phyloP scores from a whole-genome alignment of 2,113 vertebrate genomes.

The Pheucticus melanocephalus region DNA sequence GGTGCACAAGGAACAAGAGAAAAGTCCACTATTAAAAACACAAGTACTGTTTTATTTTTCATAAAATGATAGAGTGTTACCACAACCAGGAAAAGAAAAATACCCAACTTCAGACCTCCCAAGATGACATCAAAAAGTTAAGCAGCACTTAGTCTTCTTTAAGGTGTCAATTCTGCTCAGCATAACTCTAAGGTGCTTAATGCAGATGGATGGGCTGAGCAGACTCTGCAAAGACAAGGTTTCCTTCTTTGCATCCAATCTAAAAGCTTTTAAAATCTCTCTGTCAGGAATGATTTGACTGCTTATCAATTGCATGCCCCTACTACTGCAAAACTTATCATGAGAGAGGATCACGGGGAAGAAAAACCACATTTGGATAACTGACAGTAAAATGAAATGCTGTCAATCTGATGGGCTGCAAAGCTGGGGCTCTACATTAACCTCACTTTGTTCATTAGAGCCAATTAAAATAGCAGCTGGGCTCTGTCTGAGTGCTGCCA shows the following conservation, averaged over 20 bases:
- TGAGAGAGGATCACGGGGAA: slow-evolving; percentile 19
- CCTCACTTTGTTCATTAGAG: slow-evolving; percentile 37
- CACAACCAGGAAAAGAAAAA: neutral
- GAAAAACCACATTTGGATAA: slow-evolving; percentile 4
- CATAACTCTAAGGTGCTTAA: slow-evolving; percentile 69
- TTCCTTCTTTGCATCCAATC: slow-evolving; percentile 66
- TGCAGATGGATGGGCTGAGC: slow-evolving; percentile 74
- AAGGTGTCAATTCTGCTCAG: slow-evolving; percentile 74
- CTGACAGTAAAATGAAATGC: slow-evolving; percentile 42
- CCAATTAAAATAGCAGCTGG: slow-evolving; percentile 8
- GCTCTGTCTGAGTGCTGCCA: neutral
- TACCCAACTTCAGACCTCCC: slow-evolving; percentile 39
- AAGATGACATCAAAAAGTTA: slow-evolving; percentile 75
- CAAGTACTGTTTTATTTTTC: neutral
- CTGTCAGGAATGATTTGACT: slow-evolving; percentile 74
- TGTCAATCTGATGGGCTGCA: neutral
- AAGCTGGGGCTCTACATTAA: neutral
- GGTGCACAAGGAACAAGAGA: neutral
- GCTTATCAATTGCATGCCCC: slow-evolving; percentile 69
- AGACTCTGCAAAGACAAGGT: slow-evolving; percentile 70
- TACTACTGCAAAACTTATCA: slow-evolving; percentile 10
- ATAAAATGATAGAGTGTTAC: neutral
- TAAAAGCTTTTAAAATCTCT: slow-evolving; percentile 78
- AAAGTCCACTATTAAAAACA: neutral
- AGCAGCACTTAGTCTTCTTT: slow-evolving; percentile 76